phyloP scores from a whole-genome alignment of 2,888 invertebrate genomes.

The Xylophagus ater region DNA sequence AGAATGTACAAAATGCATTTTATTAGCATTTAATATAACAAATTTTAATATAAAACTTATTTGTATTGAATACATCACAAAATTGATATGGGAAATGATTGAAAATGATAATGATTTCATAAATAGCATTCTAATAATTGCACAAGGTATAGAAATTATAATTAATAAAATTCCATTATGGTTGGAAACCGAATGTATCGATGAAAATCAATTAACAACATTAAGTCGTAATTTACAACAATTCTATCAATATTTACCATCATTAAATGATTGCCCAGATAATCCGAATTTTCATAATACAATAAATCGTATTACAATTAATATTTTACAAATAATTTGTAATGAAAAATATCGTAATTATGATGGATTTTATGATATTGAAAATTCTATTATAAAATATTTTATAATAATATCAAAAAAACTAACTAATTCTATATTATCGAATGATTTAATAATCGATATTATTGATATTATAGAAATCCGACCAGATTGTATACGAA shows the following conservation, averaged over 20 bases:
- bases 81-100: slow-evolving; percentile 19
- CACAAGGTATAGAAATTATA: slow-evolving; percentile 23
- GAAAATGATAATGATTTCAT: slow-evolving; percentile 13
- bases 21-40: slow-evolving; percentile 26
- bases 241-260: slow-evolving; percentile 7
- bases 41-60: slow-evolving; percentile 25
- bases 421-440: neutral
- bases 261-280: neutral
- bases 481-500: slow-evolving; percentile 6
- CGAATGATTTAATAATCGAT: neutral
- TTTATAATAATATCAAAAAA: neutral
- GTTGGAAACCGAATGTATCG: slow-evolving; percentile 23
- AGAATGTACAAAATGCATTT: slow-evolving; percentile 21
- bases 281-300: neutral
- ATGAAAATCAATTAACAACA: slow-evolving; percentile 1
- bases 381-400: slow-evolving; percentile 3
- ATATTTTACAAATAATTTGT: neutral
- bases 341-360: neutral
- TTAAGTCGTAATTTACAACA: slow-evolving; percentile 4
- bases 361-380: neutral
- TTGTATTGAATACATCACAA: slow-evolving; percentile 25
- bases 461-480: neutral
- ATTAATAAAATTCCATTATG: slow-evolving; percentile 25
- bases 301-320: neutral
- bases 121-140: slow-evolving; percentile 19